These are phyloP conservation scores for Danionella cerebrum DNA, from an alignment of 2,113 vertebrate genomes.

Conservation along the genomic window DNA sequence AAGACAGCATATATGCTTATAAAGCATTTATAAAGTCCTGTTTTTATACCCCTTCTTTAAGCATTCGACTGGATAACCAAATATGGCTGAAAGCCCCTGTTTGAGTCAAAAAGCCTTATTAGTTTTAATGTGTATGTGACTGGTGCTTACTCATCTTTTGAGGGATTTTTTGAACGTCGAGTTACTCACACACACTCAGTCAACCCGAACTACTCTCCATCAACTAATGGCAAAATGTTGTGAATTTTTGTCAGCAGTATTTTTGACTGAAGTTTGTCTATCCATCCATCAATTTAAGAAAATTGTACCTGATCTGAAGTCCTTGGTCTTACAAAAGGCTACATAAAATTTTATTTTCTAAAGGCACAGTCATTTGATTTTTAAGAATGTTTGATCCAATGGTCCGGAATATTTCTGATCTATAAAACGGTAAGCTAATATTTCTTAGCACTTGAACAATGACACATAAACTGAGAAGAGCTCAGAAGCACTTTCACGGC, in stretches of 20 bases:
- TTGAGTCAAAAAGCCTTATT: background rate
- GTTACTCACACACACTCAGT: background rate
- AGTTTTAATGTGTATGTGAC: background rate
- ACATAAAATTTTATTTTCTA: background rate
- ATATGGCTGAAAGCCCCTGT: constrained; percentile 20
- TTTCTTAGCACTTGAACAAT: background rate
- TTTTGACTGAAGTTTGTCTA: background rate
- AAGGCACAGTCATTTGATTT: constrained; percentile 20
- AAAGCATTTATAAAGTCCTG: too few relatives aligned
- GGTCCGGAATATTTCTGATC: background rate
- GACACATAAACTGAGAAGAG: background rate
- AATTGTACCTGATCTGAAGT: constrained; percentile 2
- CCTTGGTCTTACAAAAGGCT: background rate
- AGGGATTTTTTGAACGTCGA: background rate
- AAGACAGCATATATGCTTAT: constrained; percentile 1
- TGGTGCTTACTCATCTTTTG: too few relatives aligned
- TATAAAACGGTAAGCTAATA: background rate
- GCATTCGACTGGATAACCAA: background rate
- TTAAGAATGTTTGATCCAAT: background rate
- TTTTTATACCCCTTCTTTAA: too few relatives aligned
- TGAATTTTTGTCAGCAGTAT: background rate
- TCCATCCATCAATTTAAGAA: background rate
- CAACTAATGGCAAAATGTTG: background rate
- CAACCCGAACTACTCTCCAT: too few relatives aligned
- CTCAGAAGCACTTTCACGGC: background rate